Conservation (phyloP, 2,888 invertebrate genomes). For the Eristalis intricaria region DNA sequence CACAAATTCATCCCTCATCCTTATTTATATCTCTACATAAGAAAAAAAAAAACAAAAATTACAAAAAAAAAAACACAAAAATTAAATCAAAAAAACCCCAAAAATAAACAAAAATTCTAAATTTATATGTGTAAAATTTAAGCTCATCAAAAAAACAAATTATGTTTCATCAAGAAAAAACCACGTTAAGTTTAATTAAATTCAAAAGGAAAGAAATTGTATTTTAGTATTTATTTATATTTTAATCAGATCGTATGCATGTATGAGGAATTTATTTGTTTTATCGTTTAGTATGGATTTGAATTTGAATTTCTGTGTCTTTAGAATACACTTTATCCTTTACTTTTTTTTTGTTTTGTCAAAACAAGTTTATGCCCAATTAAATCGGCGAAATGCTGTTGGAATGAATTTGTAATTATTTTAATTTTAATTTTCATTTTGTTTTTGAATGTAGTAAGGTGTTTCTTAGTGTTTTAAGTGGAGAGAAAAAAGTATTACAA, state of each 20-base stretch:
- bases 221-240: conserved; percentile 61
- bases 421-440: background rate
- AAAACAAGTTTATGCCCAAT: background rate
- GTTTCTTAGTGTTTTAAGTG: conserved; percentile 48
- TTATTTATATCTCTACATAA: conserved; percentile 46
- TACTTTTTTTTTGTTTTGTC: background rate
- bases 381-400: background rate
- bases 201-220: conserved; percentile 11
- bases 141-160: background rate
- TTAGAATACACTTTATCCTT: background rate
- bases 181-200: background rate
- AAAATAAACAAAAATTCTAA: conserved; percentile 44
- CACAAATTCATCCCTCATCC: conserved; percentile 50
- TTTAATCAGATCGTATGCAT: conserved; percentile 42
- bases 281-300: conserved; percentile 35
- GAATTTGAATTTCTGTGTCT: background rate
- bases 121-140: conserved; percentile 37
- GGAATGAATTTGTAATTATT: conserved; percentile 35
- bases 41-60: conserved; percentile 18
- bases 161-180: background rate
- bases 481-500: conserved; percentile 54
- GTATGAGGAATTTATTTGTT: conserved; percentile 33
- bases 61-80: background rate
- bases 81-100: conserved; percentile 9
- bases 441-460: background rate